Evolutionary conservation across 2,888 invertebrate genomes (phyloP).

Genomic region (Apantesis nais): DNA sequence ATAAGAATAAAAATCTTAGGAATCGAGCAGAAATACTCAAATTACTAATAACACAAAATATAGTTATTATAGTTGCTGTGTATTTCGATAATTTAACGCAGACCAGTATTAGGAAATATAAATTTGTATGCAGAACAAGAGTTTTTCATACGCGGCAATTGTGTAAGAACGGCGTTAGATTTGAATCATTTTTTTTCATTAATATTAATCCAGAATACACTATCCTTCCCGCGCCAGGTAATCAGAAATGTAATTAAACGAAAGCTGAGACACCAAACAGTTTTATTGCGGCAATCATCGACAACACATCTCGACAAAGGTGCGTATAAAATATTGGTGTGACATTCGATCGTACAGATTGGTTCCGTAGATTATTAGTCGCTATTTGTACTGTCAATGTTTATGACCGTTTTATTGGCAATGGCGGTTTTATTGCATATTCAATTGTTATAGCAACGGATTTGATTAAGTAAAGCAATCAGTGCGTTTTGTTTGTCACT

Average conservation of each 20-base stretch:
- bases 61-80: too few relatives aligned
- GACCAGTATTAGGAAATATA: too few relatives aligned
- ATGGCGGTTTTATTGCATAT: slow-evolving; percentile 78
- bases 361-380: slow-evolving; percentile 77
- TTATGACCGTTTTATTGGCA: slow-evolving; percentile 80
- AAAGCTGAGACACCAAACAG: slow-evolving; percentile 72
- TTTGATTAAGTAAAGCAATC: slow-evolving; percentile 80
- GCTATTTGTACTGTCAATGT: slow-evolving; percentile 83
- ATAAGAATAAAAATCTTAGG: too few relatives aligned
- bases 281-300: slow-evolving; percentile 77
- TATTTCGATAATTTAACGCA: too few relatives aligned
- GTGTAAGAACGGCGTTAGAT: neutral
- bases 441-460: slow-evolving; percentile 77
- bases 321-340: slow-evolving; percentile 72
- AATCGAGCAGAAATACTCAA: too few relatives aligned
- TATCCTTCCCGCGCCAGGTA: slow-evolving; percentile 10
- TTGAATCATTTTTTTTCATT: neutral
- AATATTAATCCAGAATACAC: neutral
- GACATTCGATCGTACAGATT: slow-evolving; percentile 67
- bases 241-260: slow-evolving; percentile 65
- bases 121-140: neutral
- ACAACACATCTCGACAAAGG: slow-evolving; percentile 62
- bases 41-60: too few relatives aligned
- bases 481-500: slow-evolving; percentile 68
- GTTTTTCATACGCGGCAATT: too few relatives aligned